Base-by-base conservation (phyloP, 2,113 vertebrate genomes). In the Struthidea cinerea region DNA sequence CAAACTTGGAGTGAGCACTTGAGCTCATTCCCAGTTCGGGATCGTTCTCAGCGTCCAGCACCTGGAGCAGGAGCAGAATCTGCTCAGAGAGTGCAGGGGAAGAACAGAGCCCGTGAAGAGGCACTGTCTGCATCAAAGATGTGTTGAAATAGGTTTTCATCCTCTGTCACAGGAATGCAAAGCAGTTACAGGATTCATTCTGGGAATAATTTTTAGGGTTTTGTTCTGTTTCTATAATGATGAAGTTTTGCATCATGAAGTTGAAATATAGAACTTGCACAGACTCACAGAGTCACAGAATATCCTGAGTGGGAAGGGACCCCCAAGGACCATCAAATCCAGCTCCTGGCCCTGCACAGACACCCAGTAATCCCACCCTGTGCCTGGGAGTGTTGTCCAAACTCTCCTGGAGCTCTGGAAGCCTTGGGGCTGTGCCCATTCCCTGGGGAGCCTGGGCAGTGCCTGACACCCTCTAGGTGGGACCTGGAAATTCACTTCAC, bases 1-100 rank as follows among this genome's bases (percentile, higher is more conserved):
- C 87, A 95, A 82, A 83, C 93, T 60, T 73, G 71, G 93, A 93
- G 89, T 49, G 91, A 88, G 81, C 59, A 15, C 78, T 75, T 55
- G 87, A 84, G 92, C 87, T 92, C 2, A 3, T 61, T 64, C 78
- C 91, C 75, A 42, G 88, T 71, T 85, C 63, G 61, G 89, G 42
- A 63, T 57, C 89, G 86, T 91, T 57, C 76, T 87, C 56, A 11
- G 78, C 69, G 89, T 67, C 93, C 91, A 33, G 18, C 90, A 42
- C 81, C 75, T 64, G 37, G 26, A 59, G 76, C 84, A 61, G 63
- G 32, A 49, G 15, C 55, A 47, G 75, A 28, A 52, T 22, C 68
- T 74, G 32, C 18, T 39, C 65, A 42, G 68, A 7, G 68, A 64
- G 77, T 73, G 75, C 78, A 52, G 22, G 55, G 86, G 65, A 20